Conservation (phyloP, 2,888 invertebrate genomes). For the Pachliopta kotzebuea region DNA sequence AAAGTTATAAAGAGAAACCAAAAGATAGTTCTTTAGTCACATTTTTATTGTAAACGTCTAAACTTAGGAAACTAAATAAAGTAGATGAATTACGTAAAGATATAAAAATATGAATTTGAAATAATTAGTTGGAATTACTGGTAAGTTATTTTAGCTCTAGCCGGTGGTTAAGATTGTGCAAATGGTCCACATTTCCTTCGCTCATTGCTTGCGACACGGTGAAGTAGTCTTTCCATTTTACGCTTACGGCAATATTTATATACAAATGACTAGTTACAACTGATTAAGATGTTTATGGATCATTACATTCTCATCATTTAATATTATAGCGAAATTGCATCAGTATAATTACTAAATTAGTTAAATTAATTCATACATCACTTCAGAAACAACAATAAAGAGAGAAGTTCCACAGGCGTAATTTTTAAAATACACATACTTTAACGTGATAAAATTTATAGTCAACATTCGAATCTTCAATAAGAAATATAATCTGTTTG, state of each 20-base stretch:
- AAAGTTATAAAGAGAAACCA: too few relatives aligned
- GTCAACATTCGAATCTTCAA: too few relatives aligned
- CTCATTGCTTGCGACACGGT: not conserved
- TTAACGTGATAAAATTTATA: too few relatives aligned
- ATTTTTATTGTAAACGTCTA: not conserved
- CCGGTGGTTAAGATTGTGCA: not conserved
- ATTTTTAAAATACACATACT: too few relatives aligned
- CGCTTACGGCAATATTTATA: not conserved
- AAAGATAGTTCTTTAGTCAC: not conserved
- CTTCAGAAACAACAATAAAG: too few relatives aligned
- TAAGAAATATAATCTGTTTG: too few relatives aligned
- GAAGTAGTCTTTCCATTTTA: not conserved
- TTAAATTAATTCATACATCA: too few relatives aligned
- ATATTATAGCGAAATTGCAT: too few relatives aligned
- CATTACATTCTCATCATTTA: too few relatives aligned
- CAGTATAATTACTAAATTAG: too few relatives aligned
- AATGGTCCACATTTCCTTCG: constrained; percentile 1
- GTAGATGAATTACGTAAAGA: not conserved
- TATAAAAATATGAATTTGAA: not conserved
- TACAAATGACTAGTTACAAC: not conserved
- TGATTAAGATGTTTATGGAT: not conserved
- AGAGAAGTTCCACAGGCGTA: too few relatives aligned
- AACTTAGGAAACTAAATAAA: not conserved
- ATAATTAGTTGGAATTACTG: not conserved
- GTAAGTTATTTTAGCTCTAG: not conserved